Conservation (phyloP, 2,113 vertebrate species). For the Eolophus roseicapilla region DNA sequence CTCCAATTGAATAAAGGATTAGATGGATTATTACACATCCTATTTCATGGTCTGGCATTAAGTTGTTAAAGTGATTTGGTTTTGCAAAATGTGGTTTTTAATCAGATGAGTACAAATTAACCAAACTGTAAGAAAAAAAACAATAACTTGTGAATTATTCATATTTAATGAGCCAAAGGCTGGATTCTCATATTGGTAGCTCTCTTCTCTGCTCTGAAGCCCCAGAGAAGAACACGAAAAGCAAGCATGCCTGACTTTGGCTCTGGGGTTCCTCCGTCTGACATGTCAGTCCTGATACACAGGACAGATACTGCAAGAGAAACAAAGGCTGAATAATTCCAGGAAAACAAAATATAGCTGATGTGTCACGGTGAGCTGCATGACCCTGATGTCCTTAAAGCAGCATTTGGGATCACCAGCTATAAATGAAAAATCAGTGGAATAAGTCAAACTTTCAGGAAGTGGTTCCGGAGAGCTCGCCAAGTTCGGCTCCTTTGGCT, state of each 20-base stretch:
- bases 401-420: not conserved
- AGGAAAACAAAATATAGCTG: conserved; percentile 4
- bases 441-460: not conserved
- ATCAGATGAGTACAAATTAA: not conserved
- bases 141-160: not conserved
- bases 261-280: not conserved
- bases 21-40: not conserved
- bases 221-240: not conserved
- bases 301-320: not conserved
- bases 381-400: not conserved
- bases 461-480: not conserved
- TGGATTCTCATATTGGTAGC: not conserved
- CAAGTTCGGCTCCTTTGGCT: rapidly evolving
- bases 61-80: not conserved
- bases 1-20: not conserved
- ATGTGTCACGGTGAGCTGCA: not conserved
- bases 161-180: not conserved
- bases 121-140: not conserved
- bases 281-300: not conserved
- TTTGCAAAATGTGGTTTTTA: conserved; percentile 10
- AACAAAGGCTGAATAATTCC: not conserved
- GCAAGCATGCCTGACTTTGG: rapidly evolving
- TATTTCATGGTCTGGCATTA: not conserved
- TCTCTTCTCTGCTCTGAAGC: not conserved
- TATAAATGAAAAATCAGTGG: not conserved